phyloP scores from a whole-genome alignment of 2,888 invertebrate species.

The Drosophila rellima region DNA sequence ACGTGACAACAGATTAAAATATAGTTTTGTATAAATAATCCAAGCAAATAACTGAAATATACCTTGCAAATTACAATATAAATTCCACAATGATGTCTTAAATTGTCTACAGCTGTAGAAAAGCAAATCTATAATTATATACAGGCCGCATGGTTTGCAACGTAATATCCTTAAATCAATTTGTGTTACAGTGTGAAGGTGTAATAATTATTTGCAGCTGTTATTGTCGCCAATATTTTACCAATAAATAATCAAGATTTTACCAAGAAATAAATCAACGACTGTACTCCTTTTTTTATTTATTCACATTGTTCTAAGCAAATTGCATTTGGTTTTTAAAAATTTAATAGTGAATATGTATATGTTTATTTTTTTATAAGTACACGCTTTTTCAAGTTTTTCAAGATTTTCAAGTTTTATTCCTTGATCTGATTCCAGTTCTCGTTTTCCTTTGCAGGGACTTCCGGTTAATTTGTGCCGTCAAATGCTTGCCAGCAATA shows the following conservation, averaged over 20 bases:
- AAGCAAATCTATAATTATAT: background rate
- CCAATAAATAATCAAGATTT: too few relatives aligned
- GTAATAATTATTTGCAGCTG: background rate
- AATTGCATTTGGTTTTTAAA: background rate
- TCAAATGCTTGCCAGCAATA: slow-evolving; percentile 78
- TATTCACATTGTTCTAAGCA: background rate
- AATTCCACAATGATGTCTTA: background rate
- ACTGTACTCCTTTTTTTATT: background rate
- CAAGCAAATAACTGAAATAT: background rate
- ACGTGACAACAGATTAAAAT: background rate
- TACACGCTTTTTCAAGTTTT: background rate
- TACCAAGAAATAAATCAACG: too few relatives aligned
- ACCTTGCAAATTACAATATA: too few relatives aligned
- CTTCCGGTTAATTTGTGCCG: slow-evolving; percentile 70
- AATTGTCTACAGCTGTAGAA: background rate
- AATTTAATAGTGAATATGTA: background rate
- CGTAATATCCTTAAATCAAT: background rate
- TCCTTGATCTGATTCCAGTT: slow-evolving; percentile 18
- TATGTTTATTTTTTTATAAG: background rate
- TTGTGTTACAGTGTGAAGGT: too few relatives aligned
- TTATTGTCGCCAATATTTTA: background rate
- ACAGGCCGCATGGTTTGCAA: too few relatives aligned
- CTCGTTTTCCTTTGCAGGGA: slow-evolving; percentile 49
- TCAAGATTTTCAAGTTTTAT: background rate
- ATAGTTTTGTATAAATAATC: background rate